phyloP scores from a whole-genome alignment of 2,888 invertebrate genomes.

The Drosophila meridiana region DNA sequence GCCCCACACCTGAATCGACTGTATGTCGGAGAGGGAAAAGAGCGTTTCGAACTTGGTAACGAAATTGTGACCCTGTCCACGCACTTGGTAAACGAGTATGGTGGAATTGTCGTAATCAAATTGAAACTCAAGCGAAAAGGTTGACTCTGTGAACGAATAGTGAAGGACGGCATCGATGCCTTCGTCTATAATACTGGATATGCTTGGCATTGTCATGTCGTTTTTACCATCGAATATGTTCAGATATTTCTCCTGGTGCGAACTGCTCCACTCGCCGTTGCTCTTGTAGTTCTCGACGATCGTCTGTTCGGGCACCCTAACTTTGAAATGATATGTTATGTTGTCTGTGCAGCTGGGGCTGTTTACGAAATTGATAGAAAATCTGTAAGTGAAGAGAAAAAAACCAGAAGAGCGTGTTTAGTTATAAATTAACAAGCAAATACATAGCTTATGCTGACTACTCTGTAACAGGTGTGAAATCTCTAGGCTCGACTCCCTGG shows the following conservation, averaged over 20 bases:
- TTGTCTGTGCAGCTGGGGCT: constrained; percentile 74
- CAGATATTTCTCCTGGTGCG: constrained; percentile 66
- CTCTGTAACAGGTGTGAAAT: constrained; percentile 22
- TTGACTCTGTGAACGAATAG: constrained; percentile 82
- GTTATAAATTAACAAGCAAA: constrained; percentile 8
- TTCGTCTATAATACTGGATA: constrained; percentile 43
- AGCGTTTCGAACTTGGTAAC: constrained; percentile 74
- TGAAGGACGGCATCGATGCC: constrained; percentile 54
- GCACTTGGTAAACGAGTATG: constrained; percentile 79
- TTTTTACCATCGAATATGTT: constrained; percentile 79
- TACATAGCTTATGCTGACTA: not conserved
- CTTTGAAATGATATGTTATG: constrained; percentile 84
- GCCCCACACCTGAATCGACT: constrained; percentile 84
- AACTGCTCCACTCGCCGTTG: constrained; percentile 80
- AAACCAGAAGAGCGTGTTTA: not conserved
- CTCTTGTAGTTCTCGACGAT: constrained; percentile 82
- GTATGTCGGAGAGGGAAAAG: constrained; percentile 77
- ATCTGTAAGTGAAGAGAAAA: constrained; percentile 63
- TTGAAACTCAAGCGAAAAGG: constrained; percentile 82
- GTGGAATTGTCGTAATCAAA: constrained; percentile 58
- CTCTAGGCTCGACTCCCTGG: constrained; percentile 1
- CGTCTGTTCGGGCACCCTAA: constrained; percentile 64
- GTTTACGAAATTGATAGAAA: constrained; percentile 84
- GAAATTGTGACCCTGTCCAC: constrained; percentile 74
- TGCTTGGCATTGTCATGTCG: constrained; percentile 23